These are phyloP conservation scores for Hemiscyllium ocellatum DNA, from an alignment of 2,113 vertebrate genomes.

Conservation along the genomic window DNA sequence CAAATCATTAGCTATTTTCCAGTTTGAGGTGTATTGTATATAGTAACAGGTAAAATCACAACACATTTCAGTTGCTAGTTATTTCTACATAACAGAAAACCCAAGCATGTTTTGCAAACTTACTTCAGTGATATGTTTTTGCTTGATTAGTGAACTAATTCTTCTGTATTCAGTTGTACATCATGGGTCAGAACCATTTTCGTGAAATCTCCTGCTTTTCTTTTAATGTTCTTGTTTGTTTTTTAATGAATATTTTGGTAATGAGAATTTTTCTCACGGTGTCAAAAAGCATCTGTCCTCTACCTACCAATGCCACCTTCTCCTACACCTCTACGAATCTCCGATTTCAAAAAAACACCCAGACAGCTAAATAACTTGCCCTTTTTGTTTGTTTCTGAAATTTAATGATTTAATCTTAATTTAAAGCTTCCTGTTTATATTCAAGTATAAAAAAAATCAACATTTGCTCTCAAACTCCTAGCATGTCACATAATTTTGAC, in stretches of 20 bases:
- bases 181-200: neutral
- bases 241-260: neutral
- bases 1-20: neutral
- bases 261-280: neutral
- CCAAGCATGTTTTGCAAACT: neutral
- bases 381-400: neutral
- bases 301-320: neutral
- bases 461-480: neutral
- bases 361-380: neutral
- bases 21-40: neutral
- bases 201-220: neutral
- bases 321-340: neutral
- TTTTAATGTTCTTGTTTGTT: neutral
- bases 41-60: neutral
- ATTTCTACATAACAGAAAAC: neutral
- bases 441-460: neutral
- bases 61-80: neutral
- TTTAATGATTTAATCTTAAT: neutral
- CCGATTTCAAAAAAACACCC: neutral
- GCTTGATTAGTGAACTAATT: neutral
- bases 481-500: neutral
- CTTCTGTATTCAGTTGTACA: neutral
- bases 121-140: neutral
- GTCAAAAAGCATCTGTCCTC: neutral
- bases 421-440: neutral